Conservation (phyloP, 2,888 invertebrate species). For the Andrena dorsata region DNA sequence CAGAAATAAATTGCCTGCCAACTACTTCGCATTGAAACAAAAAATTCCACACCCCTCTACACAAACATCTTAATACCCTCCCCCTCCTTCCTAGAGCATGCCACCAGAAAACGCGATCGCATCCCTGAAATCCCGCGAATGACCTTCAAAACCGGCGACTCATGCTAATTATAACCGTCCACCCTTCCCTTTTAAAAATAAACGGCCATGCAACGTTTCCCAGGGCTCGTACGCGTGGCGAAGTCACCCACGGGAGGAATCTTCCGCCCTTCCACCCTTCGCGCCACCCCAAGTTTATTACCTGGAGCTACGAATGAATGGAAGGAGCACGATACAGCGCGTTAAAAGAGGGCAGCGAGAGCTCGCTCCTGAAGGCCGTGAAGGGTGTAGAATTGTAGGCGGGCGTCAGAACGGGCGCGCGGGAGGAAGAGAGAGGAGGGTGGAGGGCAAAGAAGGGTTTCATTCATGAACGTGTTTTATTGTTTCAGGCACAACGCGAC, state of each 20-base stretch:
- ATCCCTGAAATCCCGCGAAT: slow-evolving; percentile 39
- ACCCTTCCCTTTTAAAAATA: slow-evolving; percentile 59
- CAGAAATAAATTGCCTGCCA: no score
- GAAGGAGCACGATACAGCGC: slow-evolving; percentile 77
- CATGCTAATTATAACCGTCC: slow-evolving; percentile 35
- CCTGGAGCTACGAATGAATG: slow-evolving; percentile 76
- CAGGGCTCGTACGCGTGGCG: neutral
- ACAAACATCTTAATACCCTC: neutral
- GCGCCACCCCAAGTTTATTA: slow-evolving; percentile 74
- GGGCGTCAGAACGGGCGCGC: slow-evolving; percentile 59
- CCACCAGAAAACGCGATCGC: neutral
- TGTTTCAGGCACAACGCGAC: slow-evolving; percentile 80
- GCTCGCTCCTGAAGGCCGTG: slow-evolving; percentile 58
- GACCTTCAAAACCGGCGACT: slow-evolving; percentile 49
- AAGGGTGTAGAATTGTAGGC: slow-evolving; percentile 56
- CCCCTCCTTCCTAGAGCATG: neutral
- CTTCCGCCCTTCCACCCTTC: slow-evolving; percentile 58
- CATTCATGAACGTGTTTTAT: slow-evolving; percentile 84
- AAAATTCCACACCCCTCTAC: neutral
- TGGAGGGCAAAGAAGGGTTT: slow-evolving; percentile 73
- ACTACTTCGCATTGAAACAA: neutral
- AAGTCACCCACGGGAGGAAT: slow-evolving; percentile 49
- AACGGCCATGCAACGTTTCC: slow-evolving; percentile 42
- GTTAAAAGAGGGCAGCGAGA: slow-evolving; percentile 76
- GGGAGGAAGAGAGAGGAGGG: slow-evolving; percentile 58